Percentiles rank a stretch among this genome's conserved stretches.
These are phyloP conservation scores for Actinostola sp. DNA, from an alignment of 92 coral and sea anemone genomes.

Conservation along the genomic window DNA sequence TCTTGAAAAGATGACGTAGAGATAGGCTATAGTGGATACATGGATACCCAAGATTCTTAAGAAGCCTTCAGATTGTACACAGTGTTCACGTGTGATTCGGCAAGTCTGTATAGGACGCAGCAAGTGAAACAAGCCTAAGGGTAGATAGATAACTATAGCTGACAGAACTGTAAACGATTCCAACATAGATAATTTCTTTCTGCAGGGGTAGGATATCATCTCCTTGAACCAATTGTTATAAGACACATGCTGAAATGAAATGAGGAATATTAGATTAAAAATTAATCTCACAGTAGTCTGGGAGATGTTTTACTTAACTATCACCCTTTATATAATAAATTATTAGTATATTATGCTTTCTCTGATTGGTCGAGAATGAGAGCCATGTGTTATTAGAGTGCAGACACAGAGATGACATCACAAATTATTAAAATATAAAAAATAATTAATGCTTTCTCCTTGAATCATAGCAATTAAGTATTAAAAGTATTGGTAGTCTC, in stretches of 20 bases:
- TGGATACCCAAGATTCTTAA: constrained; percentile 19
- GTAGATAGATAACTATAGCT: constrained; percentile 10
- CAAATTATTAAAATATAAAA: too few relatives aligned
- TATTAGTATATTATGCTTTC: too few relatives aligned
- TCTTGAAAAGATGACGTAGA: constrained; percentile 14
- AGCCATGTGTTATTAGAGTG: too few relatives aligned
- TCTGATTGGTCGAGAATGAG: too few relatives aligned
- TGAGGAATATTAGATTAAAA: neutral
- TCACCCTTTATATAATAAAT: too few relatives aligned
- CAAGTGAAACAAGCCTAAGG: constrained; percentile 2
- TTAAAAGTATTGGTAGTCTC: too few relatives aligned
- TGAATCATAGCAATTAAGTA: too few relatives aligned
- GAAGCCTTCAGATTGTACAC: neutral
- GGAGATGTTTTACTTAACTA: too few relatives aligned
- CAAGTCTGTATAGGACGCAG: neutral
- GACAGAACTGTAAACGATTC: constrained; percentile 21
- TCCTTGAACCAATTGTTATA: constrained; percentile 21
- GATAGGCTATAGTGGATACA: neutral
- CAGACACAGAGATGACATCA: too few relatives aligned
- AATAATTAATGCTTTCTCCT: too few relatives aligned
- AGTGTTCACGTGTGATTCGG: neutral
- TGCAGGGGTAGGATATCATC: constrained; percentile 26
- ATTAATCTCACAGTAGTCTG: neutral
- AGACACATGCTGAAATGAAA: neutral
- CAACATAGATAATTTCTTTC: constrained; percentile 11